phyloP scores from a whole-genome alignment of 2,797 vertebrate species.

The Clangula hyemalis region DNA sequence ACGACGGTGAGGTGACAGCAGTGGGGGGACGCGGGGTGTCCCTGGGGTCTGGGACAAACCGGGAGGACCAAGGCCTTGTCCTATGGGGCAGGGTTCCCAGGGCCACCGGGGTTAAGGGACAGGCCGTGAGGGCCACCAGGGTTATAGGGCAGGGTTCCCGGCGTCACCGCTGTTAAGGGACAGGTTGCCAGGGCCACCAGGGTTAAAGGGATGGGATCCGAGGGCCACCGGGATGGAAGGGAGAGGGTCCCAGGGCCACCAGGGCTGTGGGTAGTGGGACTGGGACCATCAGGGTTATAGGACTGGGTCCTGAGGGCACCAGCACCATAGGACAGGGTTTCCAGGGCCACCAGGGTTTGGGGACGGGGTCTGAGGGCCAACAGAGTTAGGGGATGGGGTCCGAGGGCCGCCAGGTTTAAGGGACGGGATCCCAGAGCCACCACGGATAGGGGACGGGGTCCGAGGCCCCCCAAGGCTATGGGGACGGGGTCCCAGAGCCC shows the following conservation, averaged over 20 bases:
- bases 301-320: not conserved
- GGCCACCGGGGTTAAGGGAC: not conserved
- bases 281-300: not conserved
- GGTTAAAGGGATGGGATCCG: no score
- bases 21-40: not conserved
- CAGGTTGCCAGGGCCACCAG: not conserved
- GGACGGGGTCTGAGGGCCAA: no score
- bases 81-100: not conserved
- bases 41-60: not conserved
- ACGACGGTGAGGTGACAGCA: not conserved
- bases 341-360: not conserved
- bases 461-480: not conserved
- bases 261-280: not conserved
- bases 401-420: not conserved
- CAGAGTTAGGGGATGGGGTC: not conserved
- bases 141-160: not conserved
- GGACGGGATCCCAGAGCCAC: not conserved
- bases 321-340: not conserved
- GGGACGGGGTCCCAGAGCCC: not conserved
- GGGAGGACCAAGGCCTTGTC: rapidly evolving
- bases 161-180: not conserved
- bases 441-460: rapidly evolving
- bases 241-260: not conserved
- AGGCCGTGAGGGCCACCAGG: no score
- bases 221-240: not conserved